Evolutionary conservation across 1,140 invertebrate genomes (phyloP).

Genomic region (Aphelinus certus): DNA sequence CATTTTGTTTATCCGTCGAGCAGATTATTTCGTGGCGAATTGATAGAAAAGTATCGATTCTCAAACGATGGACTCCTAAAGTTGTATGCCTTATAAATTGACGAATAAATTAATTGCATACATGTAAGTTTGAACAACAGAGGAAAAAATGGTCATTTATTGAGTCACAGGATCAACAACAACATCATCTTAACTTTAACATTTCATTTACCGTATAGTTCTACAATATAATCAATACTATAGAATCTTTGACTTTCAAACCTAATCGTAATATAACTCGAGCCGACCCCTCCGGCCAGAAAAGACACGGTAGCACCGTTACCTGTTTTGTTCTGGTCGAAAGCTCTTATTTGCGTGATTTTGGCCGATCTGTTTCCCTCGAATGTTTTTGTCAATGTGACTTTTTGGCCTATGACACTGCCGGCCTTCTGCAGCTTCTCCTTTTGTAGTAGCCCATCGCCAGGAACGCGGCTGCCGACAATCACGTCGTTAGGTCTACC

Average conservation of each 20-base stretch:
- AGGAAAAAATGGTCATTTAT: too few relatives aligned
- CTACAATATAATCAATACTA: conserved; percentile 66
- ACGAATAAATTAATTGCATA: too few relatives aligned
- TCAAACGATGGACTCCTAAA: too few relatives aligned
- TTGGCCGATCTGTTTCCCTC: conserved; percentile 40
- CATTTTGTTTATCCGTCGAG: too few relatives aligned
- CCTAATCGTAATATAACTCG: conserved; percentile 58
- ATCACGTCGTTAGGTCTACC: conserved; percentile 47
- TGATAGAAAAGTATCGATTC: too few relatives aligned
- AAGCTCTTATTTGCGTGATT: conserved; percentile 65
- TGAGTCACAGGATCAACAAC: too few relatives aligned
- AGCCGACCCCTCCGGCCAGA: conserved; percentile 59
- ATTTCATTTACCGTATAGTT: conserved; percentile 55
- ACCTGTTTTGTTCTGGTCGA: conserved; percentile 66
- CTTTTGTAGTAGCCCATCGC: conserved; percentile 44
- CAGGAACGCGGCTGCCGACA: conserved; percentile 46
- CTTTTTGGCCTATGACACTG: conserved; percentile 43
- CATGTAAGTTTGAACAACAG: too few relatives aligned
- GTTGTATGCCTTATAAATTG: too few relatives aligned
- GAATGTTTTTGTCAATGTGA: conserved; percentile 50
- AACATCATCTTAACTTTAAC: too few relatives aligned
- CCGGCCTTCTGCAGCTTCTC: conserved; percentile 51
- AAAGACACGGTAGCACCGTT: conserved; percentile 65
- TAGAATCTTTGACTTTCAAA: conserved; percentile 67
- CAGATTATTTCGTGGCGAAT: too few relatives aligned